Evolutionary conservation across 2,113 vertebrate species (phyloP).

Genomic region (Phoxinus phoxinus): DNA sequence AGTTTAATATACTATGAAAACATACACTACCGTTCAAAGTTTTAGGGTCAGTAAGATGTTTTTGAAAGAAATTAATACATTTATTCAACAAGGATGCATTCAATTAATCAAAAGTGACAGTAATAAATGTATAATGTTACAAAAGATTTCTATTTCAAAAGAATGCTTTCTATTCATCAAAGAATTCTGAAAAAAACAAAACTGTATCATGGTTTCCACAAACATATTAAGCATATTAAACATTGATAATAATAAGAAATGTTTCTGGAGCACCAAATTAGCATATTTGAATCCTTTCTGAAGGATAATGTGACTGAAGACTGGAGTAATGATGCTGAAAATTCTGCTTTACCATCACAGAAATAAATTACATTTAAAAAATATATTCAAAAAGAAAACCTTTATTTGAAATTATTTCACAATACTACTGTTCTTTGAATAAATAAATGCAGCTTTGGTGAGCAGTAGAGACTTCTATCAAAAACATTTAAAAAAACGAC

Average conservation of each 20-base stretch:
- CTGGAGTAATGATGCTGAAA: neutral
- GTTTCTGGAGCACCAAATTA: neutral
- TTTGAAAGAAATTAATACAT: neutral
- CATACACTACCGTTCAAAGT: neutral
- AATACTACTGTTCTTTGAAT: neutral
- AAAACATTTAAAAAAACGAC: neutral
- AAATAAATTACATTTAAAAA: neutral
- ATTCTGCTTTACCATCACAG: neutral
- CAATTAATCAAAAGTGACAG: neutral
- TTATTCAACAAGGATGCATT: neutral
- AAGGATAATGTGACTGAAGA: neutral
- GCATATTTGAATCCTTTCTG: neutral
- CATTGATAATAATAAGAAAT: neutral
- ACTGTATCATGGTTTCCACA: neutral
- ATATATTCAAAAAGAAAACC: neutral
- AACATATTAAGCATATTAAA: neutral
- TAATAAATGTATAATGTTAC: neutral
- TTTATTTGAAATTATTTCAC: neutral
- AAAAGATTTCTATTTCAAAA: neutral
- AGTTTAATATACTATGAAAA: neutral
- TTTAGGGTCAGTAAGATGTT: neutral
- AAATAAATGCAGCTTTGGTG: neutral
- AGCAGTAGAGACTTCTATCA: neutral
- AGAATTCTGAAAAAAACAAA: neutral
- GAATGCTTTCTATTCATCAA: neutral